These are phyloP conservation scores for Spodoptera litura DNA, from an alignment of 1,140 invertebrate species.

Conservation along the genomic window DNA sequence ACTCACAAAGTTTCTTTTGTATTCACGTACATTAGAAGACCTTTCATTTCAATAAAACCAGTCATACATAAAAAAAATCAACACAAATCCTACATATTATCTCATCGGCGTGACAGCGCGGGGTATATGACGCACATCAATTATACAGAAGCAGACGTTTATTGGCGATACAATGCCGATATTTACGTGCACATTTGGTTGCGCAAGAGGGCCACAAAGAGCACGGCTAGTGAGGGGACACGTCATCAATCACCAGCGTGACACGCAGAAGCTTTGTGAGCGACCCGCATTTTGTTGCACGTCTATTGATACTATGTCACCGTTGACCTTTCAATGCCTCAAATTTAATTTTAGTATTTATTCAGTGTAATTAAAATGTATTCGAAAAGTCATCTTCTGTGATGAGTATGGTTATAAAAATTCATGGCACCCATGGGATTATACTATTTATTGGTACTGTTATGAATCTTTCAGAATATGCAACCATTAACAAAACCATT, in stretches of 20 bases:
- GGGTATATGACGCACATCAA: constrained; percentile 29
- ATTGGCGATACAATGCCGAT: constrained; percentile 44
- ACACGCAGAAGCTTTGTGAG: constrained; percentile 63
- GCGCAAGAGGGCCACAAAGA: constrained; percentile 55
- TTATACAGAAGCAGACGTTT: constrained; percentile 45
- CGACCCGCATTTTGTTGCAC: constrained; percentile 51
- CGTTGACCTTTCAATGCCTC: constrained; percentile 35
- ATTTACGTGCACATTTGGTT: constrained; percentile 48
- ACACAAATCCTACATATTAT: background rate
- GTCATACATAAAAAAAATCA: background rate
- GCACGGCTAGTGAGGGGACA: constrained; percentile 41
- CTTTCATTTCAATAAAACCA: no score
- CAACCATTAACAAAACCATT: constrained; percentile 28
- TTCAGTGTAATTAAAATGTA: constrained; percentile 12
- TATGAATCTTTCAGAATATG: constrained; percentile 22
- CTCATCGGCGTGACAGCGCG: background rate
- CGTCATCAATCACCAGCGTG: constrained; percentile 60
- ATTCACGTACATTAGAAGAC: no score
- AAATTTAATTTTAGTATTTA: constrained; percentile 36
- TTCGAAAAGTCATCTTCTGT: constrained; percentile 29
- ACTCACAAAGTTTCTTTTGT: no score
- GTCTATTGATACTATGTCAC: constrained; percentile 49
- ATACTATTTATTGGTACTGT: background rate
- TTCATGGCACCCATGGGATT: constrained; percentile 6
- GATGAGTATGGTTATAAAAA: constrained; percentile 6